Evolutionary conservation across 2,113 vertebrate species (phyloP).

Genomic region (Silurus meridionalis): DNA sequence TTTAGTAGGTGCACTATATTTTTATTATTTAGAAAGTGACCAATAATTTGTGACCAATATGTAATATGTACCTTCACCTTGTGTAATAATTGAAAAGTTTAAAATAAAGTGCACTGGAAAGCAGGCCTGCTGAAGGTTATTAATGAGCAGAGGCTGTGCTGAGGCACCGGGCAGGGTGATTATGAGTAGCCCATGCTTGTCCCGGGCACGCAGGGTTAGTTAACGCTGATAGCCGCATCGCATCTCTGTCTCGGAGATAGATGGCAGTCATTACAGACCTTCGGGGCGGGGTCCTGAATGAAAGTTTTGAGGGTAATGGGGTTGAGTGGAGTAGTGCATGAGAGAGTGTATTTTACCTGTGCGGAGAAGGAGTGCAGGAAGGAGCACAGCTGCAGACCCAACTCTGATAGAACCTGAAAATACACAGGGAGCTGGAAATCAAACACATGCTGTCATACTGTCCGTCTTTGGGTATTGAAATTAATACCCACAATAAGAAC

Average conservation of each 20-base stretch:
- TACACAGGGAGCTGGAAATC: neutral
- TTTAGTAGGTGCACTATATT: too few species aligned
- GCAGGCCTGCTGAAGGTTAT: constrained; percentile 60
- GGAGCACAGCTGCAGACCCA: constrained; percentile 87
- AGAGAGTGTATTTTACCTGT: constrained; percentile 77
- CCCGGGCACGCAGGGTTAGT: constrained; percentile 33
- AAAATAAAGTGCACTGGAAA: constrained; percentile 19
- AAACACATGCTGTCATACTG: neutral
- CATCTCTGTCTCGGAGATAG: constrained; percentile 56
- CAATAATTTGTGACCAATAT: too few species aligned
- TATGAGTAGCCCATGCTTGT: constrained; percentile 52
- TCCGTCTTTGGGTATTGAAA: neutral
- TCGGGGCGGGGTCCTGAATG: constrained; percentile 66
- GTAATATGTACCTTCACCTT: neutral
- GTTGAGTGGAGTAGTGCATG: constrained; percentile 26
- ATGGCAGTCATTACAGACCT: constrained; percentile 66
- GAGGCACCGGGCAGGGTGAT: constrained; percentile 53
- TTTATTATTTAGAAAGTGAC: too few species aligned
- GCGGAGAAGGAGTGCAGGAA: constrained; percentile 81
- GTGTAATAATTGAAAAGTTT: neutral
- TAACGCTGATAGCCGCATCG: constrained; percentile 43
- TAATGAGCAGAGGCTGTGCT: constrained; percentile 60
- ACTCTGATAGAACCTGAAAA: constrained; percentile 85
- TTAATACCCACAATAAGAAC: too few species aligned
- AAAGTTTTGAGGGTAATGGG: constrained; percentile 54